Evolutionary conservation across 1,140 invertebrate genomes (phyloP).

Genomic region (Drosophila carrolli): DNA sequence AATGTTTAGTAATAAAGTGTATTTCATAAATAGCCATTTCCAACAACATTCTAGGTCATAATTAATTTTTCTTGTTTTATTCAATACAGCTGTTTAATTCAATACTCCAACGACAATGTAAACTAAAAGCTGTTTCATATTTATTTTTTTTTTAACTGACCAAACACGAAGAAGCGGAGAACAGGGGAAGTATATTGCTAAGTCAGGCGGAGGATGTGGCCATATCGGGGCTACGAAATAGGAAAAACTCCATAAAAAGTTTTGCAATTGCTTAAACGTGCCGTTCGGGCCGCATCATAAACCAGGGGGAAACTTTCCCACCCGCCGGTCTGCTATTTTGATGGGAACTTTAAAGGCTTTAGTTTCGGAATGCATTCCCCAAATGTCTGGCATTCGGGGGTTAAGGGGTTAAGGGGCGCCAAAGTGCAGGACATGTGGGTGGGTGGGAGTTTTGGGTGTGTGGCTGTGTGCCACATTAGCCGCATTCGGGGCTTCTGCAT

Average conservation of each 20-base stretch:
- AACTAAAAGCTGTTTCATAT: neutral
- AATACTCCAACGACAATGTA: neutral
- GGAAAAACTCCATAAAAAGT: slow-evolving; percentile 54
- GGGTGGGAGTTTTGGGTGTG: neutral
- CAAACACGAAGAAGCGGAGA: neutral
- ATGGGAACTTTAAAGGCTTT: slow-evolving; percentile 33
- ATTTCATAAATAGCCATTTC: no score
- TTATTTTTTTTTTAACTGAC: slow-evolving; percentile 11
- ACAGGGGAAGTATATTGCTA: no score
- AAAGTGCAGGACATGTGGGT: neutral
- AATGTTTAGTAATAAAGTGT: no score
- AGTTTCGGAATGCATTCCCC: slow-evolving; percentile 14
- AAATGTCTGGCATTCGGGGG: neutral
- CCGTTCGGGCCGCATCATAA: slow-evolving; percentile 58
- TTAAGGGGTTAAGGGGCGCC: neutral
- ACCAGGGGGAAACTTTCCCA: slow-evolving; percentile 17
- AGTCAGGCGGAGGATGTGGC: slow-evolving; percentile 7
- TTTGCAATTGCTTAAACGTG: slow-evolving; percentile 78
- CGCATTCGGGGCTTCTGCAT: slow-evolving; percentile 31
- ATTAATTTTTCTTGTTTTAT: neutral
- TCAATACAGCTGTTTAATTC: neutral
- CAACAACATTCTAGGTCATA: neutral
- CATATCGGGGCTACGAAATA: slow-evolving; percentile 39
- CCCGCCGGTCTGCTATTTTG: neutral
- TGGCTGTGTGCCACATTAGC: slow-evolving; percentile 28